Percentiles rank a stretch among this genome's conserved stretches.
Conservation (phyloP, 2,888 invertebrate genomes). For the Agonopterix alstromeriana region DNA sequence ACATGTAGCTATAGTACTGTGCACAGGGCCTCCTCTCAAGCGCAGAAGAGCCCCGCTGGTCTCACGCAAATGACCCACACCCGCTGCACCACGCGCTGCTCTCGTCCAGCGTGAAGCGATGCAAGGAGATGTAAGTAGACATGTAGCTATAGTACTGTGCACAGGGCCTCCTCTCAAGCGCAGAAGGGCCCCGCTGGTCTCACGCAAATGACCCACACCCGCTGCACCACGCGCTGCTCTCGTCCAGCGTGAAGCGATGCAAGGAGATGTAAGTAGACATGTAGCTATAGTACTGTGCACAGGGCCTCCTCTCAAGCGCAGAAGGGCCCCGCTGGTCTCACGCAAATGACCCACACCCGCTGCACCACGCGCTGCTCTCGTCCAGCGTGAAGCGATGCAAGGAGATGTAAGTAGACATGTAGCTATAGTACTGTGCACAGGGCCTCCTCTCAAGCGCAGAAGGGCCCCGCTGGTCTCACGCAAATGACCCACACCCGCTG, state of each 20-base stretch:
- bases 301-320: conserved; percentile 57
- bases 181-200: conserved; percentile 34
- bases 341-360: conserved; percentile 58
- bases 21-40: conserved; percentile 49
- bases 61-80: conserved; percentile 49
- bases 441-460: too few species aligned
- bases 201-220: conserved; percentile 57
- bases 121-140: conserved; percentile 66
- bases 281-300: too few species aligned
- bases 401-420: conserved; percentile 55
- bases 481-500: too few species aligned
- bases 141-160: too few species aligned
- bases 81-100: conserved; percentile 69
- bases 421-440: too few species aligned
- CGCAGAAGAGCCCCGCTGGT: conserved; percentile 39
- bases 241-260: conserved; percentile 66
- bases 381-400: conserved; percentile 70
- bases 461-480: too few species aligned
- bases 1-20: too few species aligned
- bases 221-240: conserved; percentile 65
- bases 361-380: conserved; percentile 67
- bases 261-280: conserved; percentile 63
- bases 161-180: conserved; percentile 54
- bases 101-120: conserved; percentile 66
- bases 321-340: conserved; percentile 29